phyloP scores from a whole-genome alignment of 2,797 vertebrate genomes.

The Anguilla obscura region DNA sequence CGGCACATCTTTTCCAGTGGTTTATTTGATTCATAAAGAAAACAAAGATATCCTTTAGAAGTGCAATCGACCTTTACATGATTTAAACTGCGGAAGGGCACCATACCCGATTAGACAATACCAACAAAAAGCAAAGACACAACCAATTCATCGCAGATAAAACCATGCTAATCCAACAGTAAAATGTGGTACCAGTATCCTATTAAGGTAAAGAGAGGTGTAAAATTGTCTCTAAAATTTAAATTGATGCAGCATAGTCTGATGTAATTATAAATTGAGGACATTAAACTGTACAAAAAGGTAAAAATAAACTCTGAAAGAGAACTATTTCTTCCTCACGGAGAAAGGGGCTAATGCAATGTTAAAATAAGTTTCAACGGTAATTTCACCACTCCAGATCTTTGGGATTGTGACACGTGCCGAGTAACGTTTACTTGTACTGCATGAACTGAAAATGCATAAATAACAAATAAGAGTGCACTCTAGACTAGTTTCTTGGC shows the following conservation, averaged over 20 bases:
- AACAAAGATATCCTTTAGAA: constrained; percentile 19
- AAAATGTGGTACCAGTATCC: not conserved
- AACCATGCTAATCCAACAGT: not conserved
- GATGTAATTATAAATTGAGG: not conserved
- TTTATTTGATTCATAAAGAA: constrained; percentile 22
- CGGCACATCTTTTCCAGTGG: not conserved
- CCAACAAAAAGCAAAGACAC: not conserved
- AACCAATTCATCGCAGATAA: constrained; percentile 6
- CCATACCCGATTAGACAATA: constrained; percentile 2
- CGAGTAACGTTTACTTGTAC: constrained; percentile 48
- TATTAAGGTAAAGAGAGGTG: not conserved
- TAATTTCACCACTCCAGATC: constrained; percentile 22
- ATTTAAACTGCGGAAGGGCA: not conserved
- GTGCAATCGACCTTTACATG: constrained; percentile 8
- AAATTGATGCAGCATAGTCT: not conserved
- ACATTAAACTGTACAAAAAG: constrained; percentile 10
- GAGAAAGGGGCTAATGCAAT: not conserved
- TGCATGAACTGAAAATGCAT: constrained; percentile 56
- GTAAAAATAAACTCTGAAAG: constrained; percentile 18
- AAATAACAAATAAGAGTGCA: constrained; percentile 38
- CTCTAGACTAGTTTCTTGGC: constrained; percentile 90
- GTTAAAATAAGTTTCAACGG: not conserved
- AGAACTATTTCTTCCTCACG: not conserved
- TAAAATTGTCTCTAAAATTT: constrained; percentile 9
- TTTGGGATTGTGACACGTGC: constrained; percentile 17